These are phyloP conservation scores for Scyliorhinus canicula DNA, from an alignment of 2,797 vertebrate genomes.

Conservation along the genomic window DNA sequence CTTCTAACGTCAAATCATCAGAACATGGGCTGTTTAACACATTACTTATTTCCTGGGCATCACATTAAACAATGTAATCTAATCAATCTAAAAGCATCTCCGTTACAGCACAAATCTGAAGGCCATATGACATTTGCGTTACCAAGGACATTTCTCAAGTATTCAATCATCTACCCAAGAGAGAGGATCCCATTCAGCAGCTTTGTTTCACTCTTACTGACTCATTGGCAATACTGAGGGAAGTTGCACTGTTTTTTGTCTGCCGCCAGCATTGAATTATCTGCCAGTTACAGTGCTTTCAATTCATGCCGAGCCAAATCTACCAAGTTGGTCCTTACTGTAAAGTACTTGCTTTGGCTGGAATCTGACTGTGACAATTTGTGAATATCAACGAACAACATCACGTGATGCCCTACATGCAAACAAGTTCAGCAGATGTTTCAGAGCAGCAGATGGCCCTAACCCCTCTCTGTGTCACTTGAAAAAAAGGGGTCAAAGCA, in stretches of 20 bases:
- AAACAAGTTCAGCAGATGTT: neutral
- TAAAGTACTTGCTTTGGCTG: conserved; percentile 10
- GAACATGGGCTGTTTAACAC: neutral
- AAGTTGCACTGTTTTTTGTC: neutral
- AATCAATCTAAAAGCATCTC: conserved; percentile 14
- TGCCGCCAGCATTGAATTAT: conserved; percentile 4
- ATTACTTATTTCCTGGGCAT: neutral
- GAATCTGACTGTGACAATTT: conserved; percentile 6
- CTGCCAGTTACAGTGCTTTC: conserved; percentile 11
- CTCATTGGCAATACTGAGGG: neutral
- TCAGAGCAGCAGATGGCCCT: neutral
- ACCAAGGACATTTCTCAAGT: neutral
- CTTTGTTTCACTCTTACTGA: neutral
- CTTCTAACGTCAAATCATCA: neutral
- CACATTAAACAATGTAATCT: neutral
- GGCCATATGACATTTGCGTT: neutral
- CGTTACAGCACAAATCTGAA: neutral
- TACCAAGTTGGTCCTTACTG: neutral
- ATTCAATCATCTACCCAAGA: conserved; percentile 19
- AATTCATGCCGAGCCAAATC: conserved; percentile 24
- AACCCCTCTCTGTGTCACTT: neutral
- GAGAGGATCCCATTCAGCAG: conserved; percentile 1
- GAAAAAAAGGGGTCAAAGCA: neutral
- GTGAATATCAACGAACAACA: neutral
- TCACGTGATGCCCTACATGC: neutral